These are phyloP conservation scores for Dione juno DNA, from an alignment of 2,888 invertebrate species.

Conservation along the genomic window DNA sequence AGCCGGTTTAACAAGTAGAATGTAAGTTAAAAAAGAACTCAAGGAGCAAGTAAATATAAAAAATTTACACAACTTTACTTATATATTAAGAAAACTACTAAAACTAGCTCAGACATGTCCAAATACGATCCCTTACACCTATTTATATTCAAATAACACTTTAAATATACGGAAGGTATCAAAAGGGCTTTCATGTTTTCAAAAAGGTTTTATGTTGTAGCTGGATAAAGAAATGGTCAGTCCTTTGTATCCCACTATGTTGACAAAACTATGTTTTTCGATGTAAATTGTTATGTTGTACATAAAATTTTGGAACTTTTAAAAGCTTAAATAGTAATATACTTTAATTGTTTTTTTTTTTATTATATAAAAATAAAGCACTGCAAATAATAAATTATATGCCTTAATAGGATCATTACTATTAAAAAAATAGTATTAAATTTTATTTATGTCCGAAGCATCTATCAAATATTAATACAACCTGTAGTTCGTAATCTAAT, in stretches of 20 bases:
- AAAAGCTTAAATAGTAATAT: no score
- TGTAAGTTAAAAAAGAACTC: background rate
- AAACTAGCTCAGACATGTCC: background rate
- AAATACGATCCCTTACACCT: background rate
- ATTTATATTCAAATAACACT: constrained; percentile 21
- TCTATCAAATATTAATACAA: no score
- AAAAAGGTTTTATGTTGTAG: constrained; percentile 1
- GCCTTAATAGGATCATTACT: no score
- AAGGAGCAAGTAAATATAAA: background rate
- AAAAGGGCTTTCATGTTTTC: background rate
- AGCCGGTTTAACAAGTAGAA: background rate
- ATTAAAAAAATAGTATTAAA: no score
- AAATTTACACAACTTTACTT: background rate
- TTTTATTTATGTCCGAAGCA: no score
- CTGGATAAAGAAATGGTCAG: background rate
- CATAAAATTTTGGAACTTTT: no score
- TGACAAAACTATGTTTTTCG: background rate
- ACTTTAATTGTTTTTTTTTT: no score
- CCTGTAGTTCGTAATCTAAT: no score
- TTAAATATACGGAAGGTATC: constrained; percentile 17
- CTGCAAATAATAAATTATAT: no score
- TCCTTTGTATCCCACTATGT: background rate
- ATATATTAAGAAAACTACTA: background rate
- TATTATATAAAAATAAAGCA: no score
- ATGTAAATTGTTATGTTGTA: background rate